Base-by-base conservation (phyloP, 1,140 invertebrate species). In the Caenorhabditis remanei region DNA sequence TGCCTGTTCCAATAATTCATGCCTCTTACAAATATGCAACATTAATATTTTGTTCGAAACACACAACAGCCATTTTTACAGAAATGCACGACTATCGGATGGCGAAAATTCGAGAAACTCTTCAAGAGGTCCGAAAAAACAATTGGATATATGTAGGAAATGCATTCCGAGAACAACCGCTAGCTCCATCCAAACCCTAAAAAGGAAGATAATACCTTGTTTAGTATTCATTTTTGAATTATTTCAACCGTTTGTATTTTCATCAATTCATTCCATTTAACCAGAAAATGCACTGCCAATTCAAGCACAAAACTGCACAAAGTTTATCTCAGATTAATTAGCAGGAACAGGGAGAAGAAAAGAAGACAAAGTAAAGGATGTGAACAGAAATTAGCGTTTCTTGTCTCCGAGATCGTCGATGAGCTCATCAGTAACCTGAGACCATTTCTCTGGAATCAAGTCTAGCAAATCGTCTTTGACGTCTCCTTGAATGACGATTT, bases 361-460 rank as follows among this genome's bases (percentile, higher is more conserved):
- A 9, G 61, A 63, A 40, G 32, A 21, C 21, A 32, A 32, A 21
- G 48, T 79, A 11, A 8, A 13, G 21, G 16, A n/a, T 13, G 40
- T 16, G 21, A 48, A 48, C 41, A 16, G 46, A 32, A 32, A 32
- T 43, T 71, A 89, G 48, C 89, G 89, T 48, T 89, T 89, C 55
- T 90, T 85, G 56, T 90, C 90, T 82, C 89, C 90, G 5, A 90
- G 79, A 67, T 90, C 89, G n/a, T 90, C 89, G 55, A 90, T 90
- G 11, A 43, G 41, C 16, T 90, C 86, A 71, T 90, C 89, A 48
- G 89, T 89, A 6, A 87, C 88, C 56, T 97, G 95, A 86, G 96
- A 95, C 96, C 97, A 99, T 93, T 99, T 99, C 92, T 99, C 97
- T 84, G 97, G 96, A 92, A 99, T 96, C 86, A 99, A 95, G 94